Base-by-base conservation (phyloP, 2,888 invertebrate species). In the Nemapogon koenigi region DNA sequence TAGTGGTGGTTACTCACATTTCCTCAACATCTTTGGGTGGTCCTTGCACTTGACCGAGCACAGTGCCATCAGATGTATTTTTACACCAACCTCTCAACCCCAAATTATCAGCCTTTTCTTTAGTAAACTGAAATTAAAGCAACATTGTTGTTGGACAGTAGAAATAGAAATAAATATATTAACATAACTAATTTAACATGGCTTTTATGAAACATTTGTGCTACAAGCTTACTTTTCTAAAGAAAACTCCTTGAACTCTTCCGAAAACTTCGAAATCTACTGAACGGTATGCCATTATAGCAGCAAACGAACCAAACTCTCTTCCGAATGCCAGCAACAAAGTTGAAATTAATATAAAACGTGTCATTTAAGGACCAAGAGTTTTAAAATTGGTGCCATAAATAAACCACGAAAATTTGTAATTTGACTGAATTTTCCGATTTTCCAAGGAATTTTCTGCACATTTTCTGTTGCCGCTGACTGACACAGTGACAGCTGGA, bases 1-100 rank as follows among this genome's bases (percentile, higher is more conserved):
- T n/a, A n/a, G n/a, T n/a, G n/a, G n/a, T 28, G 22, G 8, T 16
- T 41, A 73, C 81, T 79, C 59, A 86, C 89, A 89, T 89, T 48
- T 81, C 58, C 18, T 82, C 70, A 32, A 89, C 57, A 61, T 83
- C 81, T 0, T 69, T 61, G 17, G 61, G 45, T 2, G 81, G 71
- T n/a, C 89, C 89, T 62, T 89, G 83, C 47, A 89, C 53, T 39
- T 81, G 79, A 2, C 90, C 90, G 14, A 82, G 64, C 0, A 90
- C 90, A 0, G 89, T 88, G 4, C 84, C 87, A 19, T 72, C 54
- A 1, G 70, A 50, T 0, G 89, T 89, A 52, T 90, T 90, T 79
- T 81, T 85, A 52, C 89, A 89, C 87, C 89, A 90, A 8, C 90
- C 90, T 43, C 71, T 80, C 2, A 90, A 51, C 1, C 83, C 83